Base-by-base conservation (phyloP, 2,888 invertebrate species). In the Cacoxenus indagator region DNA sequence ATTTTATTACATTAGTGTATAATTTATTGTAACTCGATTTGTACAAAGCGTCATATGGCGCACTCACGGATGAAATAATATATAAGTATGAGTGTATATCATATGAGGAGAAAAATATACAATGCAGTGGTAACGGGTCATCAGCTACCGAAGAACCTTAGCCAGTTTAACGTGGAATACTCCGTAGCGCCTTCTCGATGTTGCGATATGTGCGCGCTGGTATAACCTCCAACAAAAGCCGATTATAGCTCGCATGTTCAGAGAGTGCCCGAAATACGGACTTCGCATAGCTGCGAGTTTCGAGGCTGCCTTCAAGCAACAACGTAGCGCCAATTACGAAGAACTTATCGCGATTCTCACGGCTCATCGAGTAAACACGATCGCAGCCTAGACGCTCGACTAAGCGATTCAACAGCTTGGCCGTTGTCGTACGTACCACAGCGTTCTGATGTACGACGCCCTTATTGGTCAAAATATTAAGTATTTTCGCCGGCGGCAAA, bases 401-500 rank as follows among this genome's bases (percentile, higher is more conserved):
- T 29, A 96, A 89, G 65, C 91, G 90, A 55, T 92, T 91, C 65
- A 98, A 86, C 66, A 97, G 91, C 81, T 93, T 92, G 0, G 96
- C 94, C 0, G 96, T 92, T 6, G 96, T 92, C 57, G 95, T 94
- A 29, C 97, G 91, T 4, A 98, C 96, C 4, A 95, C 90, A 0
- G 95, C 93, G 85, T 97, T 97, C 76, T 96, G 95, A 87, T 98
- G 97, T 14, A 89, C 88, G 0, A 92, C 92, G 0, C 96, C 95
- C 70, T 93, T 92, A 43, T 91, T 88, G 5, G 92, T 90, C 66
- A 96, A 87, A 9, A 94, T 91, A 27, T 90, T 89, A 1, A 93
- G 91, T 0, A 93, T 91, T 76, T 93, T 92, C 5, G 90, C 89
- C 5, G 93, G 91, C 29, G 92, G 92, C 19, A 95, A 90, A 70